Conservation (phyloP, 2,888 invertebrate species). For the Myopa tessellatipennis region DNA sequence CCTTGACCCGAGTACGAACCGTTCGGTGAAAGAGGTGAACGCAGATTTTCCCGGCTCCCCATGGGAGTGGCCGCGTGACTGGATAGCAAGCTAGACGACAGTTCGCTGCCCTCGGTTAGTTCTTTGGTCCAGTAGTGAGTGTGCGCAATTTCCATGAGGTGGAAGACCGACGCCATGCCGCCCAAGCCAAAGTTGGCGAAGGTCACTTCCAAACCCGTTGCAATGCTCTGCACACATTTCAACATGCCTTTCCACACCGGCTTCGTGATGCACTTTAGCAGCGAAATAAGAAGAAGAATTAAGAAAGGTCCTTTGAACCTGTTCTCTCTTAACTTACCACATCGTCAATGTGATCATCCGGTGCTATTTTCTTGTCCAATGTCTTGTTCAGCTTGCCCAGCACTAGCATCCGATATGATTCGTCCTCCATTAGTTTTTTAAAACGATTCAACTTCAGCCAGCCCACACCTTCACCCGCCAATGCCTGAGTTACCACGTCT, state of each 20-base stretch:
- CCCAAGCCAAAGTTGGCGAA: constrained; percentile 94
- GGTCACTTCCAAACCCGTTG: constrained; percentile 91
- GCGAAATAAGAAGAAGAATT: not conserved
- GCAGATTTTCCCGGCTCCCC: constrained; percentile 76
- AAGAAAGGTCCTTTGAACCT: not conserved
- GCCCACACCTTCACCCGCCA: constrained; percentile 75
- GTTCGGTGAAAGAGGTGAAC: constrained; percentile 72
- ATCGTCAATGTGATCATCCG: constrained; percentile 97
- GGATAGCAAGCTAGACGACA: constrained; percentile 66
- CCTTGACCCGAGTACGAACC: constrained; percentile 68
- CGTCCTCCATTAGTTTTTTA: constrained; percentile 98
- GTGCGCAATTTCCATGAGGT: constrained; percentile 97
- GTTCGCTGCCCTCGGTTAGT: constrained; percentile 72
- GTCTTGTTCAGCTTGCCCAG: constrained; percentile 95
- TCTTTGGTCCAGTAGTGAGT: constrained; percentile 98
- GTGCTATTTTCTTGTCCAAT: constrained; percentile 90
- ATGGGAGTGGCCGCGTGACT: constrained; percentile 70
- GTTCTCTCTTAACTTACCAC: constrained; percentile 76
- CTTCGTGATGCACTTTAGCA: constrained; percentile 82
- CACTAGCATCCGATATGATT: constrained; percentile 95
- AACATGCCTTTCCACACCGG: constrained; percentile 97
- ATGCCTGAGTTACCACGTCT: constrained; percentile 75
- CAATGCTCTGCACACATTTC: constrained; percentile 88
- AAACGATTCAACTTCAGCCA: constrained; percentile 94
- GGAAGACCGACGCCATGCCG: constrained; percentile 97